Base-by-base conservation (phyloP, 1,140 invertebrate genomes). In the Conus ventricosus region DNA sequence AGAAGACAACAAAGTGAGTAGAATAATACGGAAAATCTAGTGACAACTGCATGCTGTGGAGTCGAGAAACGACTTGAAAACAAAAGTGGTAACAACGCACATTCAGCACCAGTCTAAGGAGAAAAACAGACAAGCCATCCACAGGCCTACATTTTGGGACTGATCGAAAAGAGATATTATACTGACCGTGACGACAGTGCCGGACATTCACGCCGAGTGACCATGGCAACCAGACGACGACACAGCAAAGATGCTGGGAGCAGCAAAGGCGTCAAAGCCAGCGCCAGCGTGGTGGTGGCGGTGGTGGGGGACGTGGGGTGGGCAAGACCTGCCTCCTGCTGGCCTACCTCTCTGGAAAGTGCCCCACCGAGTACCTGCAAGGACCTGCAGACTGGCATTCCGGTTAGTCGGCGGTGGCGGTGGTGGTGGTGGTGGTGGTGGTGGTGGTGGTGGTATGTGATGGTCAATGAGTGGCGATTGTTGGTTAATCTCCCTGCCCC, bases 231-330 rank as follows among this genome's bases (percentile, higher is more conserved):
- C 27, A 87, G 75, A 78, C 71, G 85, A 55, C 67, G 67, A 6
- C 13, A 6, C 67, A 71, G 67, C 67, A 71, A 71, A 23, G 67
- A 71, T 20, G 15, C 67, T 7, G 67, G 67, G 67, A 51, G 75
- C 51, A 87, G 85, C 85, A 87, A 87, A 27, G 75, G 27, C 0
- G 39, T 20, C 20, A 84, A 67, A n/a, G 71, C 71, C 53, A 87
- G 75, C 20, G 71, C n/a, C 84, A 85, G 57, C 20, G 90, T 94
- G 92, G 98, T 98, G 96, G 98, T 98, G 95, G 98, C 98, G 92
- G 97, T 99, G 91, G 98, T 99, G 53, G 98, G 98, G 5, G 98
- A 99, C 95, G 57, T 99, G 98, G 57, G 15, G 98, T 99, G 80
- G 98, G 98, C 60, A 99, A 99, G 95, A 99, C 98, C 20, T 96